Conservation (phyloP, 2,113 vertebrate species). For the Xiphophorus hellerii region DNA sequence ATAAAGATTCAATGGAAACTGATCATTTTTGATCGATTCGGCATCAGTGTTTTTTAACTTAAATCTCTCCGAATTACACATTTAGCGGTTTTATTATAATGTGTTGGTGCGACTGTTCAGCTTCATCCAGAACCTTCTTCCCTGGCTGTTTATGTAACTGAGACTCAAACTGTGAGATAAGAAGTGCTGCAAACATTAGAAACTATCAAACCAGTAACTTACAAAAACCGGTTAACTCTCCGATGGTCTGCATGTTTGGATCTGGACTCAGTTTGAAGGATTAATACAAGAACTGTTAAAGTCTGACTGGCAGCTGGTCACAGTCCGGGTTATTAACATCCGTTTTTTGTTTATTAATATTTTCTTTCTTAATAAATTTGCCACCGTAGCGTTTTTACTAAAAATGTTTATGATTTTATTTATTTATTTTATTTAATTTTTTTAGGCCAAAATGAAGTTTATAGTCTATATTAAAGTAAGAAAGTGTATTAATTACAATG, state of each 20-base stretch:
- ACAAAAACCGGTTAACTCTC: background rate
- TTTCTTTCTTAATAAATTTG: too few species aligned
- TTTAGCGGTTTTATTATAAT: background rate
- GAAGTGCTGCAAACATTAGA: background rate
- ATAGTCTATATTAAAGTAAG: too few species aligned
- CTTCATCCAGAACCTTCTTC: constrained; percentile 3
- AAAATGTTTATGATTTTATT: too few species aligned
- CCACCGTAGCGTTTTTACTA: too few species aligned
- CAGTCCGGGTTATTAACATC: background rate
- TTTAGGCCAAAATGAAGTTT: too few species aligned
- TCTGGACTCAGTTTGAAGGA: background rate
- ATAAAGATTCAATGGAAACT: background rate
- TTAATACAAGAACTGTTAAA: background rate
- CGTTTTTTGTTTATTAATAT: background rate
- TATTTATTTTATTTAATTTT: too few species aligned
- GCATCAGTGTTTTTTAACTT: fast-evolving
- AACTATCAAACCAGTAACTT: background rate
- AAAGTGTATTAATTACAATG: too few species aligned
- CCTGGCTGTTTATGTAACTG: background rate
- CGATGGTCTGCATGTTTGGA: background rate
- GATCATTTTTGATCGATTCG: background rate
- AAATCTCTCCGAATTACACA: fast-evolving
- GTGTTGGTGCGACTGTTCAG: background rate
- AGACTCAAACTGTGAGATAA: background rate
- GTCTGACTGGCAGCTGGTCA: background rate